Evolutionary conservation across 1,140 invertebrate species (phyloP).

Genomic region (Olivierus martensii): DNA sequence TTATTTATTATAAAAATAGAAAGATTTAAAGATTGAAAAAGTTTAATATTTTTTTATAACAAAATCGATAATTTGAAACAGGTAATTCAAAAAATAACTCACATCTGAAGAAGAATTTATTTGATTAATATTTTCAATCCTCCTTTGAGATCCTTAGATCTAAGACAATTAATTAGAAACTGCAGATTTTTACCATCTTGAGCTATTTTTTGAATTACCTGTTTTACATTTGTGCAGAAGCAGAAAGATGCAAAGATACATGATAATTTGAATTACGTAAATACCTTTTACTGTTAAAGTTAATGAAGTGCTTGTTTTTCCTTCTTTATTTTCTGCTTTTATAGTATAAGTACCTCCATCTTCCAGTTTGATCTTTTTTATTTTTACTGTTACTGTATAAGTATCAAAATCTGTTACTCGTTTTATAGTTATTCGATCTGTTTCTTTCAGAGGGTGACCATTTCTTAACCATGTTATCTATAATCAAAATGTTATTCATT

Average conservation of each 20-base stretch:
- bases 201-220: no score
- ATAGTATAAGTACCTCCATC: conserved; percentile 83
- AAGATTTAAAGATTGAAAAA: no score
- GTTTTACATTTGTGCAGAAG: no score
- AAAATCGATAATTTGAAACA: no score
- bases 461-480: conserved; percentile 63
- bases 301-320: conserved; percentile 66
- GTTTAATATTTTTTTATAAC: no score
- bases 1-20: no score
- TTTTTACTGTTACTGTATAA: conserved; percentile 66
- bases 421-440: conserved; percentile 47
- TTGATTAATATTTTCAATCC: no score
- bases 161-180: no score
- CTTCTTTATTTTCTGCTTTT: conserved; percentile 73
- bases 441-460: conserved; percentile 50
- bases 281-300: conserved; percentile 46
- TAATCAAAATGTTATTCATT: background rate
- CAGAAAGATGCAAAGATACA: background rate
- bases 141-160: no score
- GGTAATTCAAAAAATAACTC: no score
- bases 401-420: conserved; percentile 78
- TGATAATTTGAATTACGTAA: conserved; percentile 1
- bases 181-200: no score
- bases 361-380: conserved; percentile 53
- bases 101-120: no score